A percentile compares a stretch with the other conserved stretches of the same genome.
phyloP scores from a whole-genome alignment of 2,797 vertebrate species.

The Chrosomus eos region DNA sequence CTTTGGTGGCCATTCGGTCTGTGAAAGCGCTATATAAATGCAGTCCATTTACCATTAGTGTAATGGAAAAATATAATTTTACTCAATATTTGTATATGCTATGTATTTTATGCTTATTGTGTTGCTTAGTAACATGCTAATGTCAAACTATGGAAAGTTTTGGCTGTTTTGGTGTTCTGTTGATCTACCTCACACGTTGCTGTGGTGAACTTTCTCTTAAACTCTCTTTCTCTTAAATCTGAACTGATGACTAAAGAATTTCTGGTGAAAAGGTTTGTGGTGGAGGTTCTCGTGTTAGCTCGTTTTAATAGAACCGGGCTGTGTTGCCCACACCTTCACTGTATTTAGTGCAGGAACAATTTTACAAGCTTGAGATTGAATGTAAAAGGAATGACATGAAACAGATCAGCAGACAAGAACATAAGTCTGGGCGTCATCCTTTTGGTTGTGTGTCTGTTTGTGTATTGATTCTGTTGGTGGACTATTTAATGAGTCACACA shows the following conservation, averaged over 20 bases:
- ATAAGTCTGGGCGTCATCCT: slow-evolving; percentile 60
- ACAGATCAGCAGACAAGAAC: slow-evolving; percentile 39
- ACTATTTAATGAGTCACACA: slow-evolving; percentile 48
- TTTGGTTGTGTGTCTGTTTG: slow-evolving; percentile 34
- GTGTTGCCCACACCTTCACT: slow-evolving; percentile 66
- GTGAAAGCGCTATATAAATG: no score
- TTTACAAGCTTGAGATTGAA: slow-evolving; percentile 66
- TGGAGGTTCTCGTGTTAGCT: slow-evolving; percentile 61
- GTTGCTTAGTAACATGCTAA: background rate
- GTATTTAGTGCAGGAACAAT: slow-evolving; percentile 56
- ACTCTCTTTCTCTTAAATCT: slow-evolving; percentile 58
- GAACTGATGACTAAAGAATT: slow-evolving; percentile 66
- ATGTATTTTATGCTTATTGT: background rate
- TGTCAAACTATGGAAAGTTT: slow-evolving; percentile 38
- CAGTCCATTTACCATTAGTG: no score
- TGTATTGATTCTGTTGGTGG: slow-evolving; percentile 19
- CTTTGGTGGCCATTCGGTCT: no score
- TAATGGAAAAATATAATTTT: background rate
- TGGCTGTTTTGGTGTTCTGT: slow-evolving; percentile 59
- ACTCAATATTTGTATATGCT: background rate
- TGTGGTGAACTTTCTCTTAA: slow-evolving; percentile 45
- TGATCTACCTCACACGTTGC: slow-evolving; percentile 68
- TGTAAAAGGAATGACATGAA: slow-evolving; percentile 58
- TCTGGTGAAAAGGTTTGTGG: slow-evolving; percentile 57
- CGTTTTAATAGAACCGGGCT: slow-evolving; percentile 62